Conservation (phyloP, 2,888 invertebrate genomes). For the Sinopyrophorus schimmeli region DNA sequence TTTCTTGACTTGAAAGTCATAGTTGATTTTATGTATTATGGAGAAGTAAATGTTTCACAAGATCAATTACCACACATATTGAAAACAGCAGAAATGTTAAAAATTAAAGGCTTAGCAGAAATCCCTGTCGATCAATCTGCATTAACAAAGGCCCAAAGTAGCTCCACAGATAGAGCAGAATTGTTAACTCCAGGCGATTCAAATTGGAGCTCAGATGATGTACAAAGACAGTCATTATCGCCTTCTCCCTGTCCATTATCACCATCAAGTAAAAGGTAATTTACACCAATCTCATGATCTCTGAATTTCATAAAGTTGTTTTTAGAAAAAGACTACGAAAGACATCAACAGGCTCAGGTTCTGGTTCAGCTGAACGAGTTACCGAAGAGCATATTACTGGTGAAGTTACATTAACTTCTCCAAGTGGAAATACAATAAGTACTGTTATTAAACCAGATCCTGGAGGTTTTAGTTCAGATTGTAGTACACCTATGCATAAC, state of each 20-base stretch:
- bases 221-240: slow-evolving; percentile 64
- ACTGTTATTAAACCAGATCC: slow-evolving; percentile 54
- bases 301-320: no score
- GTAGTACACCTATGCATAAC: slow-evolving; percentile 39
- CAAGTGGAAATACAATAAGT: slow-evolving; percentile 51
- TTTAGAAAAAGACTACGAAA: slow-evolving; percentile 67
- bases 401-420: slow-evolving; percentile 58
- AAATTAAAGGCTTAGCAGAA: slow-evolving; percentile 87
- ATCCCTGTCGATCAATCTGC: slow-evolving; percentile 77
- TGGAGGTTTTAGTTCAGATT: slow-evolving; percentile 46
- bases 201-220: slow-evolving; percentile 60
- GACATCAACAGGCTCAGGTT: slow-evolving; percentile 64
- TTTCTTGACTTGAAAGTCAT: slow-evolving; percentile 83
- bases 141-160: slow-evolving; percentile 70
- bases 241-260: slow-evolving; percentile 65
- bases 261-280: slow-evolving; percentile 54
- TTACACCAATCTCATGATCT: no score
- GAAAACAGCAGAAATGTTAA: slow-evolving; percentile 83
- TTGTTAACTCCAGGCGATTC: slow-evolving; percentile 63
- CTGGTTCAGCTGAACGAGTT: slow-evolving; percentile 60
- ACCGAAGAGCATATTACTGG: slow-evolving; percentile 55
- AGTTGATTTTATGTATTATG: slow-evolving; percentile 92
- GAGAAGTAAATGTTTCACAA: slow-evolving; percentile 89
- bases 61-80: slow-evolving; percentile 79
- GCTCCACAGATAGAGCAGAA: slow-evolving; percentile 57